Percentiles rank a stretch among this genome's conserved stretches.
phyloP scores from a whole-genome alignment of 1,140 invertebrate genomes.

The Drosophila sproati region DNA sequence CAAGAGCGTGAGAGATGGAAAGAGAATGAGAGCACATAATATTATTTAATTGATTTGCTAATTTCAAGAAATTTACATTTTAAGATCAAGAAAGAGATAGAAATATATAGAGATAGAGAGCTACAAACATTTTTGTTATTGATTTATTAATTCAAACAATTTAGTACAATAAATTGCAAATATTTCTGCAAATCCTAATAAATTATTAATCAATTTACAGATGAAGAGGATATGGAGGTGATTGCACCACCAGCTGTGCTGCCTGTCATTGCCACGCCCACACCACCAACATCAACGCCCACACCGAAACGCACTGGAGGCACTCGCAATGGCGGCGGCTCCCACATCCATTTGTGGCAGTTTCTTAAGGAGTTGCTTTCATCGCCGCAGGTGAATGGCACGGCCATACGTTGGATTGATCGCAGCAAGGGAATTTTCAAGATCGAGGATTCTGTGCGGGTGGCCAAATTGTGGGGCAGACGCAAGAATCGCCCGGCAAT shows the following conservation, averaged over 20 bases:
- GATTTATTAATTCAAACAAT: neutral
- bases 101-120: neutral
- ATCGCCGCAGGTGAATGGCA: conserved; percentile 93
- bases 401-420: conserved; percentile 98
- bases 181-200: neutral
- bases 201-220: conserved; percentile 72
- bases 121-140: neutral
- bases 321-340: conserved; percentile 87
- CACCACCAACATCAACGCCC: conserved; percentile 14
- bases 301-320: conserved; percentile 62
- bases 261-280: conserved; percentile 49
- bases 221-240: conserved; percentile 86
- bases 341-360: conserved; percentile 99
- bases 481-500: conserved; percentile 99
- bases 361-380: conserved; percentile 98
- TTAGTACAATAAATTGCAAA: no score
- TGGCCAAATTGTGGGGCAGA: conserved; percentile 97
- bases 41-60: no score
- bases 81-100: neutral
- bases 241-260: conserved; percentile 16
- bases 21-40: no score
- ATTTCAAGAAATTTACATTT: no score
- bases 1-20: no score
- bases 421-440: conserved; percentile 98
- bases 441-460: conserved; percentile 98